Conservation (phyloP, 2,113 vertebrate species). For the Cottus gobio region DNA sequence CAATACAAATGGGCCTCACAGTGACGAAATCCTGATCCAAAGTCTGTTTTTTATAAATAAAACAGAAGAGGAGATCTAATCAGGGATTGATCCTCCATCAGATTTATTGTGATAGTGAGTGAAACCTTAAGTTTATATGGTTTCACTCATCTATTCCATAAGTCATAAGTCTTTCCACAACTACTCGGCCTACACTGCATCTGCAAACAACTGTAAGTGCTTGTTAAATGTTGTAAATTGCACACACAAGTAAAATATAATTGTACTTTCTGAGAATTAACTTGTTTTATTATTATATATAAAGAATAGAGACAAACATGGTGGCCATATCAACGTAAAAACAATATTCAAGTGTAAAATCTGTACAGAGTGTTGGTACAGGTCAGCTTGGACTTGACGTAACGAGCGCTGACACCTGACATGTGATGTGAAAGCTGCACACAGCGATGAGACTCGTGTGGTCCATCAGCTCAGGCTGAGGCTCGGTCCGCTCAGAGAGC, state of each 20-base stretch:
- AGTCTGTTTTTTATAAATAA: background rate
- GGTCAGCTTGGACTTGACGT: background rate
- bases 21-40: background rate
- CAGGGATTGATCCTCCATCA: background rate
- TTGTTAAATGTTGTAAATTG: background rate
- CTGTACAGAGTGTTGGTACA: background rate
- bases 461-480: constrained; percentile 13
- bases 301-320: background rate
- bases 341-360: background rate
- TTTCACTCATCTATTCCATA: background rate
- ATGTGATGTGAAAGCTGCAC: background rate
- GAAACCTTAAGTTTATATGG: background rate
- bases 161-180: background rate
- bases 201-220: background rate
- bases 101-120: background rate
- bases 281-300: background rate
- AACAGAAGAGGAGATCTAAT: background rate
- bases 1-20: constrained; percentile 4
- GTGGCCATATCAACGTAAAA: background rate
- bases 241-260: background rate
- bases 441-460: background rate
- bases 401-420: background rate
- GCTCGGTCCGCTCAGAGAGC: constrained; percentile 32
- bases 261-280: background rate
- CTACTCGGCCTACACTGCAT: background rate